Conservation (phyloP, 2,797 vertebrate species). For the Serranus cabrilla region DNA sequence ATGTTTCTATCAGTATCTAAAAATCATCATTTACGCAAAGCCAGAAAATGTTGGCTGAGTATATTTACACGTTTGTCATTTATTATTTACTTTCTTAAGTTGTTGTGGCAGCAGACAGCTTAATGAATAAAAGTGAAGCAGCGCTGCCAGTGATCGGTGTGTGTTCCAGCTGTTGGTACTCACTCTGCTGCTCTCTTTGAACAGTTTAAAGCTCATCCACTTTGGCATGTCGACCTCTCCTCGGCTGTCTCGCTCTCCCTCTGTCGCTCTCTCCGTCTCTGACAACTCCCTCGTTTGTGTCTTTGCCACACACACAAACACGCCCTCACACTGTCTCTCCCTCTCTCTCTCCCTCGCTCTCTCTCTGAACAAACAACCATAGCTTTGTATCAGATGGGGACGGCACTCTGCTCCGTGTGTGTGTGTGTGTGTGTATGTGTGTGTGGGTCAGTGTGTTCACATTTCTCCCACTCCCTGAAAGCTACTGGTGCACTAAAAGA, state of each 20-base stretch:
- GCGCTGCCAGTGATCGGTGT: neutral
- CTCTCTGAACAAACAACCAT: conserved; percentile 66
- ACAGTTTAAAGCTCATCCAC: conserved; percentile 88
- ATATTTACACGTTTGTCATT: neutral
- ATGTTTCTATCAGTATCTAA: too few species aligned
- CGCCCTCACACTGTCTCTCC: conserved; percentile 27
- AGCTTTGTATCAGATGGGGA: conserved; percentile 64
- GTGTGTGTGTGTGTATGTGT: conserved; percentile 32
- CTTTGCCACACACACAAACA: conserved; percentile 53
- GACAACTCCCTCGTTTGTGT: conserved; percentile 68
- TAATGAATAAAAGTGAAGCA: neutral
- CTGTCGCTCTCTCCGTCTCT: conserved; percentile 42
- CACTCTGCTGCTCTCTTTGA: conserved; percentile 87
- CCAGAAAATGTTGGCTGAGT: too few species aligned
- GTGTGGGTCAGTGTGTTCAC: conserved; percentile 35
- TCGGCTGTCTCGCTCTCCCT: conserved; percentile 40
- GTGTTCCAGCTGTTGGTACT: conserved; percentile 65
- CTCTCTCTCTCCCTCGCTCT: conserved; percentile 9
- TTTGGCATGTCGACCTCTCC: conserved; percentile 85
- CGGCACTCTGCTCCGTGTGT: conserved; percentile 21
- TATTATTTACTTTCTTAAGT: neutral
- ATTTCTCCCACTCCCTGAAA: conserved; percentile 54
- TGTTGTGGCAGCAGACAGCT: neutral
- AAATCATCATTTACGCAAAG: too few species aligned
- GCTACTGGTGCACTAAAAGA: conserved; percentile 33